phyloP scores from a whole-genome alignment of 2,797 vertebrate species.

The Dermochelys coriacea region DNA sequence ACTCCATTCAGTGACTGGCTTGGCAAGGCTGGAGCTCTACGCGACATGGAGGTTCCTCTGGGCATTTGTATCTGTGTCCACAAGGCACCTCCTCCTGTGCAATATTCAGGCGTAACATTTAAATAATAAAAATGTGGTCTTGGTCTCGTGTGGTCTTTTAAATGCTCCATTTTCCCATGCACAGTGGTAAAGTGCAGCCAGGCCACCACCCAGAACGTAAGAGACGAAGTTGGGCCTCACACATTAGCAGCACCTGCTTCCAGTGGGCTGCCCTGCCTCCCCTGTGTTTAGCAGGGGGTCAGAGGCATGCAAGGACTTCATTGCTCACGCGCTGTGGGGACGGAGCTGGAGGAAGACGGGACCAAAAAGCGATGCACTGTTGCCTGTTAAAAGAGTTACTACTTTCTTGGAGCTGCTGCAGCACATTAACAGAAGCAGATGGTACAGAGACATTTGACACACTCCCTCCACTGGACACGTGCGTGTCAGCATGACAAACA shows the following conservation, averaged over 20 bases:
- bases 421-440: not conserved
- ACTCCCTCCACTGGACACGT: not conserved
- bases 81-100: not conserved
- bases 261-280: too few relatives aligned
- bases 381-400: too few relatives aligned
- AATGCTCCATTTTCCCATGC: not conserved
- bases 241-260: too few relatives aligned
- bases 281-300: not conserved
- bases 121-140: not conserved
- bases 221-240: not conserved
- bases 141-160: not conserved
- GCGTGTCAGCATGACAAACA: not conserved
- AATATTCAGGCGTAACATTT: not conserved
- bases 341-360: not conserved
- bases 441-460: not conserved
- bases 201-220: not conserved
- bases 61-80: too few relatives aligned
- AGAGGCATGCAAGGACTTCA: not conserved
- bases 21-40: too few relatives aligned
- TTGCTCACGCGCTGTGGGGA: not conserved
- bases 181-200: not conserved
- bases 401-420: not conserved
- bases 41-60: too few relatives aligned
- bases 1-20: not conserved
- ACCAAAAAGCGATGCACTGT: not conserved